Evolutionary conservation across 2,888 invertebrate genomes (phyloP).

Genomic region (Drosophila rubida): DNA sequence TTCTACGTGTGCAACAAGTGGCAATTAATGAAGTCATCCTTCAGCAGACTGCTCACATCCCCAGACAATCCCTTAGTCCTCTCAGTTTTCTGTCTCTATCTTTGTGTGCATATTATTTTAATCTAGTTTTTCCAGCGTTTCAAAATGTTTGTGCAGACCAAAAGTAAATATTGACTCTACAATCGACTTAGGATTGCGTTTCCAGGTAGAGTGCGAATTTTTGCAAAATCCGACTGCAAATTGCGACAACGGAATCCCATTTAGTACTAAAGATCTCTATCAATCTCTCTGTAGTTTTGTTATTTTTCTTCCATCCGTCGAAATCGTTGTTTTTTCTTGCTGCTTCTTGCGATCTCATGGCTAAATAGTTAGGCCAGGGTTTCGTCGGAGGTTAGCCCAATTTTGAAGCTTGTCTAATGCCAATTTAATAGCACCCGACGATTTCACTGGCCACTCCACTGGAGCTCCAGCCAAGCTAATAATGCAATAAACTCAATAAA

Average conservation of each 20-base stretch:
- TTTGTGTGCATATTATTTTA: constrained; percentile 58
- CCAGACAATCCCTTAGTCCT: constrained; percentile 31
- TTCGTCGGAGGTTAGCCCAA: constrained; percentile 16
- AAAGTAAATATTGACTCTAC: constrained; percentile 82
- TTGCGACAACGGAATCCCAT: constrained; percentile 55
- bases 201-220: constrained; percentile 50
- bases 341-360: constrained; percentile 10
- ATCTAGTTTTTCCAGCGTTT: constrained; percentile 56
- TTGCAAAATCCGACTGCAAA: constrained; percentile 22
- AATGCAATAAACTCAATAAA: constrained; percentile 59
- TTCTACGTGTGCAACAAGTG: constrained; percentile 46
- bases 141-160: constrained; percentile 32
- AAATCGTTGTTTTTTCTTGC: not conserved
- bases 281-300: not conserved
- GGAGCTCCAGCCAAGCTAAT: constrained; percentile 69
- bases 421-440: constrained; percentile 68
- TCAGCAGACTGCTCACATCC: constrained; percentile 34
- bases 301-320: constrained; percentile 14
- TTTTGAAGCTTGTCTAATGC: constrained; percentile 56
- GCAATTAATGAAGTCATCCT: constrained; percentile 60
- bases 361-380: constrained; percentile 11
- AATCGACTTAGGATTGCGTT: constrained; percentile 65
- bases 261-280: constrained; percentile 47
- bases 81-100: constrained; percentile 12
- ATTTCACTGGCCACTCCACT: constrained; percentile 24